Percentiles rank a stretch among this genome's conserved stretches.
Evolutionary conservation across 2,113 vertebrate genomes (phyloP).

Genomic region (Petrocephalus microphthalmus): DNA sequence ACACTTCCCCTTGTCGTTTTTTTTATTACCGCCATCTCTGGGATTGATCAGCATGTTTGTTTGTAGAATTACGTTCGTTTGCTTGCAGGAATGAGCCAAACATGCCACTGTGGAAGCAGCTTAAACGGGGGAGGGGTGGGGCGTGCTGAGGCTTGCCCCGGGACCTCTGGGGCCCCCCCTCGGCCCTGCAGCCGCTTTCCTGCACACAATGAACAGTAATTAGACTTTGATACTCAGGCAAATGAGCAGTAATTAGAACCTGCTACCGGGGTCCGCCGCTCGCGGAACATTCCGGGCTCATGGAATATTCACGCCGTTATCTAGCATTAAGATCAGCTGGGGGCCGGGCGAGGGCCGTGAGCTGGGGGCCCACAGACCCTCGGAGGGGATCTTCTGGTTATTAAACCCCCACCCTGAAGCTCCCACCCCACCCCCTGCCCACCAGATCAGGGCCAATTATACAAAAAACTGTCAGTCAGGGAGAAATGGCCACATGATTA

Average conservation of each 20-base stretch:
- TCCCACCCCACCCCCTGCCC: conserved; percentile 65
- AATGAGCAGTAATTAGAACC: conserved; percentile 99
- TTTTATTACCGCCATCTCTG: conserved; percentile 62
- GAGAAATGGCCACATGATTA: conserved; percentile 98
- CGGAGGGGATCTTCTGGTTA: conserved; percentile 99
- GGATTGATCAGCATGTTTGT: conserved; percentile 90
- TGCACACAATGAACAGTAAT: conserved; percentile 98
- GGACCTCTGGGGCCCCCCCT: conserved; percentile 84
- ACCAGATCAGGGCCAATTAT: conserved; percentile 99
- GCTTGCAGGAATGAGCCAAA: conserved; percentile 78
- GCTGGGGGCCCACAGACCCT: conserved; percentile 86
- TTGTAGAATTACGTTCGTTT: conserved; percentile 86
- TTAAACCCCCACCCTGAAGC: conserved; percentile 82
- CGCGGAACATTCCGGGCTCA: conserved; percentile 88
- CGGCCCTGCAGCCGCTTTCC: conserved; percentile 74
- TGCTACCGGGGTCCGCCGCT: conserved; percentile 85
- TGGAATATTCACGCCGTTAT: conserved; percentile 97
- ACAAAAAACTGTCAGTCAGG: conserved; percentile 99
- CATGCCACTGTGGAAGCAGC: conserved; percentile 75
- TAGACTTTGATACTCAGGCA: conserved; percentile 99
- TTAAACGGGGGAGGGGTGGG: conserved; percentile 73
- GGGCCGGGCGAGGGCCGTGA: conserved; percentile 67
- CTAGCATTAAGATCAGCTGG: conserved; percentile 92
- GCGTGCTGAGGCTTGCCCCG: conserved; percentile 80
- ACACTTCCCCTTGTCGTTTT: conserved; percentile 38